Evolutionary conservation across 2,888 invertebrate species (phyloP).

Genomic region (Drosophila histrio): DNA sequence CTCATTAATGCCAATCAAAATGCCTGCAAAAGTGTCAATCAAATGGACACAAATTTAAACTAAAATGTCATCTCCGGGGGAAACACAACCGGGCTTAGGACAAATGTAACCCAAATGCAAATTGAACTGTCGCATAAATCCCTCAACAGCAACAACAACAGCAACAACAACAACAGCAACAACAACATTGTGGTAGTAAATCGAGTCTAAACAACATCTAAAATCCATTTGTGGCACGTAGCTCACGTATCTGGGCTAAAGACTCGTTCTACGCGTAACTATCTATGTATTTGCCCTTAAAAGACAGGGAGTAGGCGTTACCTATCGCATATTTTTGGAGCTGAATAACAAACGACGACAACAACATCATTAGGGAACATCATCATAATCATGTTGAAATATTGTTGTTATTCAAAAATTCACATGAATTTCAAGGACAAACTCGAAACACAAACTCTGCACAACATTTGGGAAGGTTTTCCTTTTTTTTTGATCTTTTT

Average conservation of each 20-base stretch:
- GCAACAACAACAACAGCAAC: constrained; percentile 1
- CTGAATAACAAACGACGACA: not conserved
- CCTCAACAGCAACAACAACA: not conserved
- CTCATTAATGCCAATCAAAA: constrained; percentile 32
- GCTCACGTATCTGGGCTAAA: constrained; percentile 39
- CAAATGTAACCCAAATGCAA: constrained; percentile 43
- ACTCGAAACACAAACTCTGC: constrained; percentile 37
- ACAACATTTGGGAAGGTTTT: constrained; percentile 30
- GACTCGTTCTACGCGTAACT: not conserved
- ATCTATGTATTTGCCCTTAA: not conserved
- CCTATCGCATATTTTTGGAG: constrained; percentile 35
- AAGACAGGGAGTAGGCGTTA: constrained; percentile 25
- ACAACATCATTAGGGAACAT: constrained; percentile 22
- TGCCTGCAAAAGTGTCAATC: constrained; percentile 27
- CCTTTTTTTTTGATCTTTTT: constrained; percentile 21
- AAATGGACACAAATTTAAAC: constrained; percentile 10
- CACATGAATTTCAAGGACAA: constrained; percentile 78
- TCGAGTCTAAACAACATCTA: constrained; percentile 9
- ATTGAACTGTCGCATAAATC: constrained; percentile 41
- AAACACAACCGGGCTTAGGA: not conserved
- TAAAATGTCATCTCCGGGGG: not conserved
- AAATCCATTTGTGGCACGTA: constrained; percentile 58
- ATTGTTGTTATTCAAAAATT: constrained; percentile 54
- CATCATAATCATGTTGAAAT: constrained; percentile 18
- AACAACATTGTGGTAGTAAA: not conserved